A percentile compares a stretch with the other conserved stretches of the same genome.
phyloP scores from a whole-genome alignment of 2,888 invertebrate species.

The Stenoptilia bipunctidactyla region DNA sequence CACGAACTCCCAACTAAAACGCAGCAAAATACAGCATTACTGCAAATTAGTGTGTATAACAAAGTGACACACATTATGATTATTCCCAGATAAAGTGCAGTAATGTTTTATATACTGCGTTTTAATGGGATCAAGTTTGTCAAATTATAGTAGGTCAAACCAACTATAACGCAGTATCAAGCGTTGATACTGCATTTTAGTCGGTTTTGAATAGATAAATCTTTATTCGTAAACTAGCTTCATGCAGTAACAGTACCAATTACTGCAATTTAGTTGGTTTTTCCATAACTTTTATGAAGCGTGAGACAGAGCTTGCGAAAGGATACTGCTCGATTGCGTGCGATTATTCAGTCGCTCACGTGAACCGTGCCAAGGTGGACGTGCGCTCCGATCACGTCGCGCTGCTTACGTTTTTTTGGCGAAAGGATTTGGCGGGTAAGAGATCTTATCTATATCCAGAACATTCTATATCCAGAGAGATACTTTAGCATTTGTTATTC shows the following conservation, averaged over 20 bases:
- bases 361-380: too few relatives aligned
- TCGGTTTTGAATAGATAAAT: too few relatives aligned
- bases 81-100: conserved; percentile 5
- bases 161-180: conserved; percentile 3
- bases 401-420: too few relatives aligned
- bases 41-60: conserved; percentile 4
- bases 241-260: conserved; percentile 4
- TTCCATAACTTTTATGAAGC: conserved; percentile 5
- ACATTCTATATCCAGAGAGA: too few relatives aligned
- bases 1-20: too few relatives aligned
- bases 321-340: background rate
- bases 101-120: conserved; percentile 5
- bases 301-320: background rate
- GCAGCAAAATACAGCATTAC: conserved; percentile 5
- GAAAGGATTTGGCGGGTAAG: too few relatives aligned
- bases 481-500: too few relatives aligned
- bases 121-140: conserved; percentile 5
- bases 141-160: conserved; percentile 5
- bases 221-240: conserved; percentile 2
- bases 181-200: too few relatives aligned
- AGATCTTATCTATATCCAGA: too few relatives aligned
- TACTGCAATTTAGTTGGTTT: conserved; percentile 4
- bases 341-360: too few relatives aligned
- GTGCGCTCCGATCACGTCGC: too few relatives aligned
- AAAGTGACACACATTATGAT: conserved; percentile 7